Percentiles rank a stretch among this genome's conserved stretches.
These are phyloP conservation scores for Drosophila fulvimacula DNA, from an alignment of 2,888 invertebrate species.

Conservation along the genomic window DNA sequence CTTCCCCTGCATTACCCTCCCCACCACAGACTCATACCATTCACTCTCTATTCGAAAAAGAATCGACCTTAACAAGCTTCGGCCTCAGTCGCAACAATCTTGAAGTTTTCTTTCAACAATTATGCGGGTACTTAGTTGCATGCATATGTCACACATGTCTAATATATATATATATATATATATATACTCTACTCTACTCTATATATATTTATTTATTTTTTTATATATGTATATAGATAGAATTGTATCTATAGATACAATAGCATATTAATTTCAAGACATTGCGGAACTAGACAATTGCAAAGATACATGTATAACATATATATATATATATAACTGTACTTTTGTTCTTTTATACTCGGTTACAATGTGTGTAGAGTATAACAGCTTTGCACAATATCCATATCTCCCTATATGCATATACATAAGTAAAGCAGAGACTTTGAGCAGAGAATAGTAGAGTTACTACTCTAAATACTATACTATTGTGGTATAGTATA, in stretches of 20 bases:
- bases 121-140: conserved; percentile 14
- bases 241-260: conserved; percentile 10
- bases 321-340: not conserved
- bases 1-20: not conserved
- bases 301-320: not conserved
- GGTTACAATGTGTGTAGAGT: not conserved
- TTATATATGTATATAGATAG: not conserved
- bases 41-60: not conserved
- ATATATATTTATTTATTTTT: not conserved
- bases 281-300: conserved; percentile 1
- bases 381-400: not conserved
- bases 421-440: not conserved
- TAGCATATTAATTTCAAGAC: conserved; percentile 6
- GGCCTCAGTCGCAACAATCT: conserved; percentile 6
- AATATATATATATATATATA: not conserved
- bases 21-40: not conserved
- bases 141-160: not conserved
- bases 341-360: not conserved
- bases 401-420: not conserved
- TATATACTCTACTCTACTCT: too few species aligned
- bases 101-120: conserved; percentile 17
- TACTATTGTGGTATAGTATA: too few species aligned
- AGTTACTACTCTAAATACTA: too few species aligned
- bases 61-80: conserved; percentile 15
- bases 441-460: not conserved